Evolutionary conservation across 2,113 vertebrate genomes (phyloP).

Genomic region (Cettia cetti): DNA sequence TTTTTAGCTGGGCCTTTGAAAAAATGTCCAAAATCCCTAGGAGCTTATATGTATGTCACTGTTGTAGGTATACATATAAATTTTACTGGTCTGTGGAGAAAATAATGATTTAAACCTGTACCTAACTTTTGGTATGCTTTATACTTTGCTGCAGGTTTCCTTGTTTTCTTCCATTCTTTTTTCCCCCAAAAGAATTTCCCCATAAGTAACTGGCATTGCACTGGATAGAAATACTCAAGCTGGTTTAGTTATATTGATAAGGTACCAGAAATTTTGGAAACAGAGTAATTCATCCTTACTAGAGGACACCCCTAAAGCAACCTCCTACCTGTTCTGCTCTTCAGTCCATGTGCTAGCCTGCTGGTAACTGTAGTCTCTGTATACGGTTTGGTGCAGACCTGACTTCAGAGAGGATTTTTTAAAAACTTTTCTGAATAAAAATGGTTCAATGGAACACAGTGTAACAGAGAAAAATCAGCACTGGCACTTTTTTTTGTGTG

Average conservation of each 20-base stretch:
- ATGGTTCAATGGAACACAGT: not conserved
- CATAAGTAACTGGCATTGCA: not conserved
- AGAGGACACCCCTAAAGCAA: not conserved
- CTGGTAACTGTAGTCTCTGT: not conserved
- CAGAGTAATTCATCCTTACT: not conserved
- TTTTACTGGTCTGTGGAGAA: not conserved
- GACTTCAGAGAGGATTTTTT: not conserved
- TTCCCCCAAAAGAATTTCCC: not conserved
- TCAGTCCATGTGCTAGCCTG: not conserved
- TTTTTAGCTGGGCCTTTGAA: not conserved
- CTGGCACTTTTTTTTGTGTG: not conserved
- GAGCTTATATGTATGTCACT: not conserved
- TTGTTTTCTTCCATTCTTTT: not conserved
- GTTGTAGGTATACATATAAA: not conserved
- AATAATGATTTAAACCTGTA: not conserved
- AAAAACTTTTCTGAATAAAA: not conserved
- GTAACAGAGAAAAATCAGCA: not conserved
- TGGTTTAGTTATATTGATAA: not conserved
- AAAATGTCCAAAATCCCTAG: not conserved
- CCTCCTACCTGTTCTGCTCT: not conserved
- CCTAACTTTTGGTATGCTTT: not conserved
- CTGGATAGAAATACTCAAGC: not conserved
- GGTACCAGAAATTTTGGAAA: not conserved
- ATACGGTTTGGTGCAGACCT: not conserved
- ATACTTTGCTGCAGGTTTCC: not conserved